These are phyloP conservation scores for Microtus ochrogaster DNA, from an alignment of 2,113 vertebrate genomes.

Conservation along the genomic window DNA sequence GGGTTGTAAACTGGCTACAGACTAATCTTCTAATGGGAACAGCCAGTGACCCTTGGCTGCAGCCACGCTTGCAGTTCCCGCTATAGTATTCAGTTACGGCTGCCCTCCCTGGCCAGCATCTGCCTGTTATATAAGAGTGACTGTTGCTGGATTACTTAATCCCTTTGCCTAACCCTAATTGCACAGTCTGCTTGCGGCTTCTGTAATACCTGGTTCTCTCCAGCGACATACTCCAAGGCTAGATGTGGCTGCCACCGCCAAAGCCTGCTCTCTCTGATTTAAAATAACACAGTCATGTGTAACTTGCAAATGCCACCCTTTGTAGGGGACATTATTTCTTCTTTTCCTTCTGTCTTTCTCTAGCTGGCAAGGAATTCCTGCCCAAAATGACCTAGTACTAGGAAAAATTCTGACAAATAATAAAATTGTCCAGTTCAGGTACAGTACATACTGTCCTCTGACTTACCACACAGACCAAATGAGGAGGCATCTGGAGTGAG, in stretches of 20 bases:
- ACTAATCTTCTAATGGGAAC: conserved; percentile 81
- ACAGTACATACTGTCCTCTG: conserved; percentile 81
- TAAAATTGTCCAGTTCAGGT: conserved; percentile 80
- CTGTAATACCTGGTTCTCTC: conserved; percentile 76
- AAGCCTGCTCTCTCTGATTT: conserved; percentile 75
- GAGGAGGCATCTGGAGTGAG: conserved; percentile 57
- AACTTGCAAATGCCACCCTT: conserved; percentile 74
- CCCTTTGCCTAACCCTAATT: conserved; percentile 83
- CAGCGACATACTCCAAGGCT: conserved; percentile 65
- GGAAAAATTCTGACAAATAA: conserved; percentile 84
- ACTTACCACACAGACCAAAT: conserved; percentile 75
- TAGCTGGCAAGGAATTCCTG: conserved; percentile 80
- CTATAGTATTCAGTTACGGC: conserved; percentile 82
- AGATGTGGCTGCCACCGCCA: conserved; percentile 74
- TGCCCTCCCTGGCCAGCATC: conserved; percentile 75
- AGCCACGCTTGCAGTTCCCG: conserved; percentile 62
- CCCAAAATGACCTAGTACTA: conserved; percentile 76
- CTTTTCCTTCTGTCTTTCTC: conserved; percentile 79
- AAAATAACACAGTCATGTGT: conserved; percentile 75
- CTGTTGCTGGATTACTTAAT: conserved; percentile 82
- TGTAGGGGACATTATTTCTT: conserved; percentile 81
- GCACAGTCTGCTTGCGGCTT: conserved; percentile 81
- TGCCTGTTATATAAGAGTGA: conserved; percentile 84
- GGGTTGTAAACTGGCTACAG: conserved; percentile 82
- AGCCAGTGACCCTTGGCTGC: conserved; percentile 83